Percentiles rank a stretch among this genome's conserved stretches.
Conservation (phyloP, 2,113 vertebrate genomes). For the Brienomyrus brachyistius region DNA sequence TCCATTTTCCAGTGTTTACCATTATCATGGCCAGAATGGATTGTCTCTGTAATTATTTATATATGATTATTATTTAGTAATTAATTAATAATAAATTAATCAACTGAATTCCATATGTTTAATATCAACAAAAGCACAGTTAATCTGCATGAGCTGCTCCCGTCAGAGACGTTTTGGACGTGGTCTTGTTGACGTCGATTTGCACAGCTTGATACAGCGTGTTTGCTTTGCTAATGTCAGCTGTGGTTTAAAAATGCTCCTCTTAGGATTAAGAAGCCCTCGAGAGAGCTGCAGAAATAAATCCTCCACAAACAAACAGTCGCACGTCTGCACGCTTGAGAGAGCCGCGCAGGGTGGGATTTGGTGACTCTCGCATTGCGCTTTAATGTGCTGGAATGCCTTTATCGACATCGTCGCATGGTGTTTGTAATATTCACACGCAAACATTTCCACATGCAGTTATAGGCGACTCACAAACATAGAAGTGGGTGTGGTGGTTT, state of each 20-base stretch:
- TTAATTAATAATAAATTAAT: not conserved
- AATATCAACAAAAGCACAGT: constrained; percentile 26
- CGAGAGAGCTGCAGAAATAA: constrained; percentile 43
- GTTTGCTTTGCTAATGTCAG: constrained; percentile 1
- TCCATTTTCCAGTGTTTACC: not conserved
- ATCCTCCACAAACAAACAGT: constrained; percentile 28
- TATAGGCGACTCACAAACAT: not conserved
- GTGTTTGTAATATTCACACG: not conserved
- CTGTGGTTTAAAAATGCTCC: constrained; percentile 48
- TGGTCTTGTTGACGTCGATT: constrained; percentile 37
- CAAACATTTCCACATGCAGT: not conserved
- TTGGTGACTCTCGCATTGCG: not conserved
- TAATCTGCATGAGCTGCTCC: constrained; percentile 34
- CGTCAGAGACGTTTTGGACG: not conserved
- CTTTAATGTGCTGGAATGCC: not conserved
- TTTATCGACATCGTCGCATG: not conserved
- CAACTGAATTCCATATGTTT: not conserved
- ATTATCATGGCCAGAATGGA: not conserved
- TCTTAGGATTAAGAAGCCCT: constrained; percentile 47
- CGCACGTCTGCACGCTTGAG: constrained; percentile 17
- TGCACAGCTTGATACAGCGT: constrained; percentile 54
- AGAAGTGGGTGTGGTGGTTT: not conserved
- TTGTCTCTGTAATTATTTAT: not conserved
- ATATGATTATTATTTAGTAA: not conserved
- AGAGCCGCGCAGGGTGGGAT: constrained; percentile 19